These are phyloP conservation scores for Muricea muricata DNA, from an alignment of 92 coral and sea anemone species.

Conservation along the genomic window DNA sequence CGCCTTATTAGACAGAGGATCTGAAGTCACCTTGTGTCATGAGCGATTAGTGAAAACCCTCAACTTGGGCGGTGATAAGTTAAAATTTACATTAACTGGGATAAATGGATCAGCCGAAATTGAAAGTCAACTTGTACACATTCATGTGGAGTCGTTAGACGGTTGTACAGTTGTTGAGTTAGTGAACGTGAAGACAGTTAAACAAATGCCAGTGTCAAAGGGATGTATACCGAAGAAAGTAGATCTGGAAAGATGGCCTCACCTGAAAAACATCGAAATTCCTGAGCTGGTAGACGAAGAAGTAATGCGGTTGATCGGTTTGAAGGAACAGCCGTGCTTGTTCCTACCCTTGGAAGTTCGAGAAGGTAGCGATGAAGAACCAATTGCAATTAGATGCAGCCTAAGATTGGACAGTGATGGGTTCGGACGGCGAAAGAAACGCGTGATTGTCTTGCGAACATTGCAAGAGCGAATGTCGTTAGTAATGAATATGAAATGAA, in stretches of 20 bases:
- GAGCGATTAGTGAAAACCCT: constrained; percentile 53
- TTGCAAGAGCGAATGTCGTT: background rate
- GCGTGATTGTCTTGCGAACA: constrained; percentile 50
- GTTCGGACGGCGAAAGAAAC: constrained; percentile 60
- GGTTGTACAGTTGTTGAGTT: constrained; percentile 54
- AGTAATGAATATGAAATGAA: background rate
- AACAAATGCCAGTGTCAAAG: constrained; percentile 66
- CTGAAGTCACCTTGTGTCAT: constrained; percentile 74
- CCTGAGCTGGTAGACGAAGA: constrained; percentile 35
- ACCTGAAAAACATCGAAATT: constrained; percentile 41
- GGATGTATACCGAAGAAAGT: constrained; percentile 48
- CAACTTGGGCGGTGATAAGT: constrained; percentile 48
- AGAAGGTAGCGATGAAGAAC: constrained; percentile 48
- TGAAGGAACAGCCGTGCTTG: constrained; percentile 58
- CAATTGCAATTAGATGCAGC: constrained; percentile 61
- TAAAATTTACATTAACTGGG: constrained; percentile 65
- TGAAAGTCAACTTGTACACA: constrained; percentile 53
- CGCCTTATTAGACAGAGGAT: constrained; percentile 70
- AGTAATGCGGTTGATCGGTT: constrained; percentile 56
- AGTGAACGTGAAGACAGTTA: constrained; percentile 61
- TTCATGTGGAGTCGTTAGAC: constrained; percentile 66
- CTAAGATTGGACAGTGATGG: constrained; percentile 78
- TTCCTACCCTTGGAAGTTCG: constrained; percentile 61
- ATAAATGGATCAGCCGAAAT: constrained; percentile 63
- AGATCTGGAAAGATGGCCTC: constrained; percentile 59